Base-by-base conservation (phyloP, 1,140 invertebrate species). In the Euwallacea fornicatus region DNA sequence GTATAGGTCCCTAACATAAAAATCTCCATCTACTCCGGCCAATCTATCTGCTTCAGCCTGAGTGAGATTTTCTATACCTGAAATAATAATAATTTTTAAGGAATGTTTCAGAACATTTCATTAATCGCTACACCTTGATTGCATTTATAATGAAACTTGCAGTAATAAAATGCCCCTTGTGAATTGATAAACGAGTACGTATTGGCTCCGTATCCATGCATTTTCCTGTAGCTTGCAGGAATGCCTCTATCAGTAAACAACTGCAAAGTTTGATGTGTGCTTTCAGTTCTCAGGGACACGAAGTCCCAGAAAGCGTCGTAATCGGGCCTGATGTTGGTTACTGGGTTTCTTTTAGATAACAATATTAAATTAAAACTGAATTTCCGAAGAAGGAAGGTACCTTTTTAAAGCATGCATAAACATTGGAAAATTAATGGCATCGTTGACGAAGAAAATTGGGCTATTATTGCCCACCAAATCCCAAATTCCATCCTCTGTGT, bases 301-400 rank as follows among this genome's bases (percentile, higher is more conserved):
- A 97, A 97, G 79, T 97, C 95, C 92, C 93, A 97, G 76, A 95
- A 93, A 89, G 92, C 92, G 76, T 96, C 91, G 2, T 90, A 79
- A 82, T 94, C 92, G 16, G 72, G 66, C 83, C 91, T 91, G 0
- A 94, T 81, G 83, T 97, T 91, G 7, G 95, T 97, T 8, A 86
- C 87, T 6, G 95, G 94, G 82, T 97, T 96, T 72, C 72, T 71
- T 15, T 21, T 21, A 21, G 16, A 9, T 56, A 56, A 56, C 8
- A 56, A 33, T 33, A 33, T 33, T 21, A 56, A 21, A 16, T 9
- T n/a, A 2, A 43, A 42, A 67, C 10, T 58, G n/a, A 33, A 33
- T 33, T 33, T 1, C 21, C 4, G 21, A 4, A 56, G 11, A 16
- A 56, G 8, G 59, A 41, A 56, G 4, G 47, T 73, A 66, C 72